These are phyloP conservation scores for Rhinolophus sinicus DNA, from an alignment of 2,113 vertebrate genomes.

Conservation along the genomic window DNA sequence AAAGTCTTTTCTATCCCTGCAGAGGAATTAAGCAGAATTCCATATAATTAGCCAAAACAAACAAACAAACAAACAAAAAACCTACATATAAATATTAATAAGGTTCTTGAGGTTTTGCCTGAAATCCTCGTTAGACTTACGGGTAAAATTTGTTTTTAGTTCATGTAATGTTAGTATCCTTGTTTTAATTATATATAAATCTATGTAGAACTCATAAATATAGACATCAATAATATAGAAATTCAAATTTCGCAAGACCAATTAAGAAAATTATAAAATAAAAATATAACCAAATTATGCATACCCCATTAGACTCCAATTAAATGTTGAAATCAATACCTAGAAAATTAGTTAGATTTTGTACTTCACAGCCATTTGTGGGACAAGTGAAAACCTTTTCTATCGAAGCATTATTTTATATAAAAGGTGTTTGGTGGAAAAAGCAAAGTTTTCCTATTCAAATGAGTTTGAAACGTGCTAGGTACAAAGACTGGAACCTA, in stretches of 20 bases:
- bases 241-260: slow-evolving; percentile 32
- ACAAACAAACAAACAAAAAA: no score
- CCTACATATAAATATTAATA: background rate
- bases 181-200: slow-evolving; percentile 47
- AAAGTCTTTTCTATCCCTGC: background rate
- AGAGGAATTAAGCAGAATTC: background rate
- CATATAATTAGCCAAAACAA: background rate
- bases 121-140: background rate
- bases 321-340: slow-evolving; percentile 50
- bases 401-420: background rate
- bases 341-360: slow-evolving; percentile 34
- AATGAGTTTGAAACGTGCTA: background rate
- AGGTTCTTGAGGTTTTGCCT: background rate
- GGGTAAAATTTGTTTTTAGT: slow-evolving; percentile 24
- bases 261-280: slow-evolving; percentile 50
- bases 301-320: background rate
- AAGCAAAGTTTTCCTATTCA: background rate
- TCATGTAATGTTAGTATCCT: background rate
- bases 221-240: background rate
- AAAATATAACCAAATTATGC: background rate
- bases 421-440: background rate
- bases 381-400: slow-evolving; percentile 18
- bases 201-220: slow-evolving; percentile 18
- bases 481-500: background rate
- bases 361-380: background rate